These are phyloP conservation scores for Microplitis manilae DNA, from an alignment of 2,888 invertebrate genomes.

Conservation along the genomic window DNA sequence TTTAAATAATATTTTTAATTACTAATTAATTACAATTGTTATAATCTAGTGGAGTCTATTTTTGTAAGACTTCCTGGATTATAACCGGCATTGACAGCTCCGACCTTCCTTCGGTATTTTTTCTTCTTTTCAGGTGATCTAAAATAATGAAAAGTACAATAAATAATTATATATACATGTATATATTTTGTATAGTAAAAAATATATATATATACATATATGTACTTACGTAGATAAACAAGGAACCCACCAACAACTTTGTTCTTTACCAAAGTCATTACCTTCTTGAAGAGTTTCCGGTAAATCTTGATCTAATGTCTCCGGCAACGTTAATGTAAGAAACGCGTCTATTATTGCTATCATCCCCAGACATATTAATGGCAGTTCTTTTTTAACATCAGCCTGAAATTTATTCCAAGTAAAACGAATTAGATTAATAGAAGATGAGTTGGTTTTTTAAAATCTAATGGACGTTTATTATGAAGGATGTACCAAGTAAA, in stretches of 20 bases:
- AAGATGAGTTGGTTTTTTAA: neutral
- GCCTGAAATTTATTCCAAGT: slow-evolving; percentile 56
- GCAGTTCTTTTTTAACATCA: slow-evolving; percentile 72
- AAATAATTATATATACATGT: neutral
- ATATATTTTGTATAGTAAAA: no score
- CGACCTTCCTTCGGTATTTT: slow-evolving; percentile 59
- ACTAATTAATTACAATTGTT: slow-evolving; percentile 47
- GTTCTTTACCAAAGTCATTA: slow-evolving; percentile 86
- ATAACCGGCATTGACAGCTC: slow-evolving; percentile 64
- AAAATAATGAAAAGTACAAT: slow-evolving; percentile 36
- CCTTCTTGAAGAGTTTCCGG: slow-evolving; percentile 90
- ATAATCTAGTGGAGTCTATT: slow-evolving; percentile 68
- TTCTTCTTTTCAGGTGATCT: slow-evolving; percentile 65
- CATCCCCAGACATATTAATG: slow-evolving; percentile 83
- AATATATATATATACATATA: neutral
- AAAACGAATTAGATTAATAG: neutral
- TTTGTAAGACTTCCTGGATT: slow-evolving; percentile 65
- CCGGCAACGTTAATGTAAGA: slow-evolving; percentile 84
- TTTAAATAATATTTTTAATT: slow-evolving; percentile 6
- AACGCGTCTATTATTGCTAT: slow-evolving; percentile 83
- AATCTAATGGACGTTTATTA: neutral
- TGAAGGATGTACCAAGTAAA: slow-evolving; percentile 79
- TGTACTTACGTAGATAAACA: slow-evolving; percentile 64
- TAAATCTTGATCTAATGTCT: slow-evolving; percentile 88
- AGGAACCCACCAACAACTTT: slow-evolving; percentile 87